Evolutionary conservation across 1,140 invertebrate species (phyloP), one percentile per base, ranked within the genome.

Genomic region (Drosophila azteca): DNA sequence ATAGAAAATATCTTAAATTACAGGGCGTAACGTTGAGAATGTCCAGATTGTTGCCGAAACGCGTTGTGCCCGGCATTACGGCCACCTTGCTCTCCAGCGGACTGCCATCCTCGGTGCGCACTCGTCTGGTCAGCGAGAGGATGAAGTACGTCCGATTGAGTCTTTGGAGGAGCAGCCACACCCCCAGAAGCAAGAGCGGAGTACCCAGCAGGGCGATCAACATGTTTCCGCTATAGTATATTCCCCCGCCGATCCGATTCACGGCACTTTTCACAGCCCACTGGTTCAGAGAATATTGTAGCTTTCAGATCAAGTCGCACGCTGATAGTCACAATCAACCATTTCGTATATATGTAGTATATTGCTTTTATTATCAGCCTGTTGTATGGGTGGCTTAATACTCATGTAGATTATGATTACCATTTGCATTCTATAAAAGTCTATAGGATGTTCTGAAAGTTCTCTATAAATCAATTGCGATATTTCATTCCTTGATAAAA

Each of bases 41-140:
- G 64, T 91, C 90, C n/a, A 91, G 75, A 41, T 91, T 91, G 48
- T 90, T 91, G 2, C 90, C 90, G 24, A 91, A 91, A 44, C 48
- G 55, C 6, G 90, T 77, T 41, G 50, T 76, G 4, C 90, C 85
- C 0, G 79, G 85, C 13, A 85, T 46, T 3, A 88, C 43, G 3
- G 29, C 57, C 1, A 79, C 70, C 46, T 84, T 84, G 20, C 54
- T 72, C 4, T 79, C 65, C 46, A 91, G 15, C 5, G 69, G 63
- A 54, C 65, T 82, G 6, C 83, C 85, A 85, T 91, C 90, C 11
- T 49, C 39, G 0, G 83, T 72, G 22, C 66, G 63, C 2, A 91
- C 52, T 24, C 79, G 77, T 15, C 64, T 78, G 5, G 68, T 54
- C 0, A 77, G 13, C 0, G 77, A 54, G 2, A 88, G 66, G 3